Base-by-base conservation (phyloP, 2,797 vertebrate species). In the Nannoperca obscura region DNA sequence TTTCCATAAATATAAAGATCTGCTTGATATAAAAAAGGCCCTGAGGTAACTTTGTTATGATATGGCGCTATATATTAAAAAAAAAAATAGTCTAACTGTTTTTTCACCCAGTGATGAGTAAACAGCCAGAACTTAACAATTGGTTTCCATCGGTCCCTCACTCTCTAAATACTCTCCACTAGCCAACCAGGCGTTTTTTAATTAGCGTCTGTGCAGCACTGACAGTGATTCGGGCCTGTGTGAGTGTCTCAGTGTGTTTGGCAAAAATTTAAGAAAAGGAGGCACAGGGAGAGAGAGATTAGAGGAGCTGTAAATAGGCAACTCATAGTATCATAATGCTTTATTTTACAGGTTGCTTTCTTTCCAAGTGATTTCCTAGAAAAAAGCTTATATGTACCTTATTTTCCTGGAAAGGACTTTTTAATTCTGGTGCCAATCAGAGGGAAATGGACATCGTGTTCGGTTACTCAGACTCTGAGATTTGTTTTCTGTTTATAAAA, bases 131-230 rank as follows among this genome's bases (percentile, higher is more conserved):
- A 36, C 13, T 38, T 60, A 52, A 50, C 36, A 38, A 30, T 19
- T 38, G 22, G 1, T 59, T 68, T 36, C 17, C 12, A 69, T 14
- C 38, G 9, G 27, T 58, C 47, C 50, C 27, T 1, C 3, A 4
- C 1, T 49, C 7, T 19, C 58, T 57, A 13, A 49, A 72, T 36
- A 24, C 6, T 1, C n/a, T 78, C 32, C 58, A 32, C 13, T 46
- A 38, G 46, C 40, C 34, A 64, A 49, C 12, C 19, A 63, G 68
- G 49, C 68, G 57, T 61, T 17, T 68, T 77, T 74, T 20, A 49
- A 53, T 49, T 57, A 32, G 36, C 49, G 32, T 24, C 46, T 60
- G 19, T 60, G n/a, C 24, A 20, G 15, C 22, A 38, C 27, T 57
- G 53, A 38, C 27, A 24, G 44, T 57, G 11, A 50, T 20, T 14